These are phyloP conservation scores for Saimiri boliviensis DNA, from an alignment of 2,113 vertebrate genomes.

Conservation along the genomic window DNA sequence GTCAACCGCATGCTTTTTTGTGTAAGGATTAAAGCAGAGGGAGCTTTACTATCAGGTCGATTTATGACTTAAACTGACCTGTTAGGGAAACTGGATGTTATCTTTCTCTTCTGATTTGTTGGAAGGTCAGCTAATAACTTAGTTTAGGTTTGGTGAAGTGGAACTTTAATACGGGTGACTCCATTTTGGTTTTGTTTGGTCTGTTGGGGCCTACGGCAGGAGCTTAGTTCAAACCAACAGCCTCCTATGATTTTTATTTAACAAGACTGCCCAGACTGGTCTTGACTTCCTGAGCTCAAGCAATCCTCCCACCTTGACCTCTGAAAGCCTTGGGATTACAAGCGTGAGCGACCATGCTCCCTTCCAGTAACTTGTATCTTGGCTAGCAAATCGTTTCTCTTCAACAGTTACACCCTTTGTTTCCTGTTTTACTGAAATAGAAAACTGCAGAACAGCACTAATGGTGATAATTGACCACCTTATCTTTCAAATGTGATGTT, in stretches of 20 bases:
- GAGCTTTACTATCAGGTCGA: neutral
- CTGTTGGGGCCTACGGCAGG: neutral
- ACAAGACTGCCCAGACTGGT: neutral
- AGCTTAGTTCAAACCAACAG: neutral
- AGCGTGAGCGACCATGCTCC: too few relatives aligned
- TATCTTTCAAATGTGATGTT: neutral
- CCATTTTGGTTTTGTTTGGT: neutral
- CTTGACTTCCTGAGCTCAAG: too few relatives aligned
- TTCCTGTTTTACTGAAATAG: neutral
- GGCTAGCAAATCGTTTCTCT: conserved; percentile 31
- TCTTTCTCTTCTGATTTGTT: neutral
- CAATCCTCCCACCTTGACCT: too few relatives aligned
- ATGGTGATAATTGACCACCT: neutral
- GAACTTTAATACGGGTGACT: neutral
- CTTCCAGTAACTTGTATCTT: neutral
- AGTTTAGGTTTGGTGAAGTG: neutral
- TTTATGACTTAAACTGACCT: neutral
- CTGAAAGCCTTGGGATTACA: too few relatives aligned
- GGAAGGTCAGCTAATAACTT: neutral
- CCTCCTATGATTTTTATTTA: neutral
- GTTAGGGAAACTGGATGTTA: neutral
- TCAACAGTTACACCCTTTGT: neutral
- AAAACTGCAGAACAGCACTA: neutral
- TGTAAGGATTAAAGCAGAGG: neutral
- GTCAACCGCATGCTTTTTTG: neutral